A percentile compares a stretch with the other conserved stretches of the same genome.
Evolutionary conservation across 2,797 vertebrate genomes (phyloP).

Genomic region (Ptychobarbus kaznakovi): DNA sequence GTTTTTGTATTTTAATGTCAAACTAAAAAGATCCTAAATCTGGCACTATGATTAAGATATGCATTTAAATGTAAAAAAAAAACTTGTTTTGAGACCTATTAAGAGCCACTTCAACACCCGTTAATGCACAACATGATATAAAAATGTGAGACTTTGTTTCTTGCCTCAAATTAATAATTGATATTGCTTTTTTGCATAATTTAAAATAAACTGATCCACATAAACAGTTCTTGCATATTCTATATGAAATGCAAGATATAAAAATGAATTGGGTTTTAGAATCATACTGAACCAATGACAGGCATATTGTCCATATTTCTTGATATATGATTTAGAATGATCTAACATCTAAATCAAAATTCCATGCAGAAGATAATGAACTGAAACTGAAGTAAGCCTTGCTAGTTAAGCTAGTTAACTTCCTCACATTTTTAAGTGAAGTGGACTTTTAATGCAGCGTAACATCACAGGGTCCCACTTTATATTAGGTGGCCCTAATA

Average conservation of each 20-base stretch:
- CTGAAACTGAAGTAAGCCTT: background rate
- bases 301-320: background rate
- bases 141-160: background rate
- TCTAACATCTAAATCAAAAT: too few species aligned
- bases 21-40: background rate
- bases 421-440: background rate
- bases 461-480: background rate
- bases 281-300: background rate
- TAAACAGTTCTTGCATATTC: background rate
- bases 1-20: background rate
- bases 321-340: background rate
- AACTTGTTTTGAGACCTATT: background rate
- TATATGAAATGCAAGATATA: background rate
- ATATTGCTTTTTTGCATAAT: conserved; percentile 49
- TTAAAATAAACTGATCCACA: background rate
- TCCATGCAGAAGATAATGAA: background rate
- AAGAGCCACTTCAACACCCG: conserved; percentile 1
- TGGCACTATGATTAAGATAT: background rate
- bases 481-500: too few species aligned
- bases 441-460: background rate
- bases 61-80: background rate
- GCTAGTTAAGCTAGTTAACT: background rate
- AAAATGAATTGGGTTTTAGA: background rate
- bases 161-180: conserved; percentile 19
- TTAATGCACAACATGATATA: conserved; percentile 3